Evolutionary conservation across 2,888 invertebrate genomes (phyloP).

Genomic region (Drosophila mimica): DNA sequence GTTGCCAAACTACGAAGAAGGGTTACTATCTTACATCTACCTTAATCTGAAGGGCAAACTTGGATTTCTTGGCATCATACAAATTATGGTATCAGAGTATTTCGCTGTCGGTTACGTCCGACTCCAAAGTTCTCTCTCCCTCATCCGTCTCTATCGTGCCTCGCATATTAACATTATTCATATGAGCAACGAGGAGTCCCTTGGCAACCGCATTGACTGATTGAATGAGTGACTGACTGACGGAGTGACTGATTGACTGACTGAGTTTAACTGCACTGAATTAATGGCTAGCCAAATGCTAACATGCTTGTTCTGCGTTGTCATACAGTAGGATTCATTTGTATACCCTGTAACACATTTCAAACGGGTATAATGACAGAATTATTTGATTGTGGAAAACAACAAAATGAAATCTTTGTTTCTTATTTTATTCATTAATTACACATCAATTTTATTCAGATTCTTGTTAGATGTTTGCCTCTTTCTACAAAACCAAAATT

Average conservation of each 20-base stretch:
- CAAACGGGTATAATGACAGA: neutral
- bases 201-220: constrained; percentile 72
- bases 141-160: constrained; percentile 34
- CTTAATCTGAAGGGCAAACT: too few species aligned
- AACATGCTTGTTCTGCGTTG: constrained; percentile 13
- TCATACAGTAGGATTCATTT: constrained; percentile 3
- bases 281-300: constrained; percentile 7
- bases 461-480: neutral
- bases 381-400: neutral
- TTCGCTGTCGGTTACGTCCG: too few species aligned
- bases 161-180: constrained; percentile 76
- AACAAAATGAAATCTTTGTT: neutral
- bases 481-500: neutral
- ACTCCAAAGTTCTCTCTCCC: too few species aligned
- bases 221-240: constrained; percentile 24
- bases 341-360: neutral
- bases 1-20: too few species aligned
- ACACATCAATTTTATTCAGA: neutral
- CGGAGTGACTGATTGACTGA: constrained; percentile 27
- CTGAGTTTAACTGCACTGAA: constrained; percentile 13
- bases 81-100: too few species aligned
- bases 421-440: neutral
- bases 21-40: too few species aligned
- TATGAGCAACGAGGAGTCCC: constrained; percentile 60
- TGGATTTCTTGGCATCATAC: too few species aligned